A percentile compares a stretch with the other conserved stretches of the same genome.
phyloP scores from a whole-genome alignment of 2,888 invertebrate genomes.

The Biston stratarius region DNA sequence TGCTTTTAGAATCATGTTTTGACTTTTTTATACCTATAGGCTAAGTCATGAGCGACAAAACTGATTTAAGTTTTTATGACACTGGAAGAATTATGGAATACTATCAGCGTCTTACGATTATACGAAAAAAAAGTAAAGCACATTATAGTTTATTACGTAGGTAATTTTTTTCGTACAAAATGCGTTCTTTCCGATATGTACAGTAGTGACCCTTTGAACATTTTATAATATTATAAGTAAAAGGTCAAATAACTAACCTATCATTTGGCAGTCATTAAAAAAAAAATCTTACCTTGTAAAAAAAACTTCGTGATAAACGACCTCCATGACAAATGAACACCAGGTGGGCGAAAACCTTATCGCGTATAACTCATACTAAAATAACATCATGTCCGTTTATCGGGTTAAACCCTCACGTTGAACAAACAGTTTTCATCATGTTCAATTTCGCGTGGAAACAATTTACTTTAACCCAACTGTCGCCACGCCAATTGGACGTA shows the following conservation, averaged over 20 bases:
- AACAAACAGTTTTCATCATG: constrained; percentile 38
- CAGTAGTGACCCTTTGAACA: too few relatives aligned
- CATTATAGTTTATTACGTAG: too few relatives aligned
- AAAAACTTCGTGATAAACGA: not conserved
- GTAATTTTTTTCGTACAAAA: too few relatives aligned
- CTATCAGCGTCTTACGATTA: too few relatives aligned
- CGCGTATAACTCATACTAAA: constrained; percentile 1
- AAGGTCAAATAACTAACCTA: too few relatives aligned
- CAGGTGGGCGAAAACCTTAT: not conserved
- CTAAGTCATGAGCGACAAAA: not conserved
- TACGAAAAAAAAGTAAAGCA: too few relatives aligned
- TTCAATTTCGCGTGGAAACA: constrained; percentile 47
- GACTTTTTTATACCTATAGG: not conserved
- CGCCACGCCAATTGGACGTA: constrained; percentile 80
- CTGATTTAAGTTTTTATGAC: not conserved
- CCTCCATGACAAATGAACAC: not conserved
- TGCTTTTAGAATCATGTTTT: constrained; percentile 52
- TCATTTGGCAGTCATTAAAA: too few relatives aligned
- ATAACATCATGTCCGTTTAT: constrained; percentile 27
- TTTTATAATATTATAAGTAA: too few relatives aligned
- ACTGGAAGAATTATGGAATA: not conserved
- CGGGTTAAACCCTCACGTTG: constrained; percentile 23
- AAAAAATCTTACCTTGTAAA: too few relatives aligned
- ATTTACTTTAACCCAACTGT: constrained; percentile 68
- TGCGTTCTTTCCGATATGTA: too few relatives aligned